phyloP scores from a whole-genome alignment of 2,888 invertebrate species.

The Oligia fasciuncula region DNA sequence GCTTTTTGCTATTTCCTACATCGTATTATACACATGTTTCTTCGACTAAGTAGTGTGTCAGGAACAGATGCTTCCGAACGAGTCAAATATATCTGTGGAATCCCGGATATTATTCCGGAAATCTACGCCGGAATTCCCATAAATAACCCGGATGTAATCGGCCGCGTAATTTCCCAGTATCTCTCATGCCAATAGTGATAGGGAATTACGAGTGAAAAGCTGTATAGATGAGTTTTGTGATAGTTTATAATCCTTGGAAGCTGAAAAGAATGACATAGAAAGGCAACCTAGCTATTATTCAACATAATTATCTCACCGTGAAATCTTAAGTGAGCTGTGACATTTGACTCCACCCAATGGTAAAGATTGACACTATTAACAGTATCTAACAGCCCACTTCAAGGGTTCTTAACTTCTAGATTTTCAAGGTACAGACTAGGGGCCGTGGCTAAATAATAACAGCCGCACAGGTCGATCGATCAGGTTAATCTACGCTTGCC shows the following conservation, averaged over 20 bases:
- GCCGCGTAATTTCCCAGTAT: neutral
- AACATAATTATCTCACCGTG: neutral
- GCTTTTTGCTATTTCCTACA: neutral
- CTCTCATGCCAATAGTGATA: neutral
- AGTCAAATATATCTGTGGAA: slow-evolving; percentile 14
- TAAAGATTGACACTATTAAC: neutral
- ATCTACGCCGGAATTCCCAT: slow-evolving; percentile 27
- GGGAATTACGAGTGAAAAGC: neutral
- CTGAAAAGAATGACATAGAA: neutral
- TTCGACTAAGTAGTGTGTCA: neutral
- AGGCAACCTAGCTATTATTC: too few relatives aligned
- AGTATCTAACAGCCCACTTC: neutral
- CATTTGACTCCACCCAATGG: neutral
- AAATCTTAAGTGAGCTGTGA: neutral
- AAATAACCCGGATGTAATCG: neutral
- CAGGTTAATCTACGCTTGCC: too few relatives aligned
- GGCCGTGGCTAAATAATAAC: too few relatives aligned
- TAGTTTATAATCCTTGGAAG: neutral
- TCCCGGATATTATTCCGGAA: slow-evolving; percentile 23
- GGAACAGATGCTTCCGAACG: neutral
- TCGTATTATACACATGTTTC: neutral
- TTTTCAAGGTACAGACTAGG: neutral
- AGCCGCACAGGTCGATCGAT: too few relatives aligned
- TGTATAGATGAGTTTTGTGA: neutral
- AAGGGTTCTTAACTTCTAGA: neutral